phyloP scores from a whole-genome alignment of 2,888 invertebrate species.

The Bombylius discolor region DNA sequence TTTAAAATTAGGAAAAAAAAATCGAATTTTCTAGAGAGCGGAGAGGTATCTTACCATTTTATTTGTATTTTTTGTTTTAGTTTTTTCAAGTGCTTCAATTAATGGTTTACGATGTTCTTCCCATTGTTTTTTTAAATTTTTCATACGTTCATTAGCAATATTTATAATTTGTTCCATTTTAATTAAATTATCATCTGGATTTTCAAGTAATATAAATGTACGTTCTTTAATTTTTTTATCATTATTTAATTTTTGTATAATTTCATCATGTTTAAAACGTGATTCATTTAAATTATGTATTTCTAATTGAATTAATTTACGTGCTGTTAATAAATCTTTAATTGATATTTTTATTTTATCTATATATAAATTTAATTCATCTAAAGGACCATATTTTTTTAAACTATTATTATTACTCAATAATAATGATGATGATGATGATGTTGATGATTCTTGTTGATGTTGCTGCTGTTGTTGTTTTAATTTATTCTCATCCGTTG shows the following conservation, averaged over 20 bases:
- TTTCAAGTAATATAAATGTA: conserved; percentile 50
- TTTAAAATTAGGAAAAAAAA: too few relatives aligned
- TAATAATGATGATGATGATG: background rate
- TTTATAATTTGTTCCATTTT: conserved; percentile 48
- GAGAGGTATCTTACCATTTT: conserved; percentile 22
- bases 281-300: conserved; percentile 21
- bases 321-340: conserved; percentile 27
- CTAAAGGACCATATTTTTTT: conserved; percentile 13
- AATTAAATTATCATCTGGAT: conserved; percentile 46
- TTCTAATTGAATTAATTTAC: conserved; percentile 15
- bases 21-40: too few relatives aligned
- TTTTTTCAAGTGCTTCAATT: conserved; percentile 39
- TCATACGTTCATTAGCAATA: conserved; percentile 47
- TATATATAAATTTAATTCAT: conserved; percentile 17
- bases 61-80: conserved; percentile 29
- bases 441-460: too few relatives aligned
- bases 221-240: conserved; percentile 43
- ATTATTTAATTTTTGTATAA: conserved; percentile 33
- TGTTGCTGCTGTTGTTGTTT: too few relatives aligned
- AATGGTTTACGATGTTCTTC: conserved; percentile 55
- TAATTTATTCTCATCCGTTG: background rate
- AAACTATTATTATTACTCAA: conserved; percentile 20
- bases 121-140: conserved; percentile 57
- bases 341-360: conserved; percentile 31
- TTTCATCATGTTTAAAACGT: conserved; percentile 31